These are phyloP conservation scores for Elephas maximus DNA, from an alignment of 2,113 vertebrate genomes.

Conservation along the genomic window DNA sequence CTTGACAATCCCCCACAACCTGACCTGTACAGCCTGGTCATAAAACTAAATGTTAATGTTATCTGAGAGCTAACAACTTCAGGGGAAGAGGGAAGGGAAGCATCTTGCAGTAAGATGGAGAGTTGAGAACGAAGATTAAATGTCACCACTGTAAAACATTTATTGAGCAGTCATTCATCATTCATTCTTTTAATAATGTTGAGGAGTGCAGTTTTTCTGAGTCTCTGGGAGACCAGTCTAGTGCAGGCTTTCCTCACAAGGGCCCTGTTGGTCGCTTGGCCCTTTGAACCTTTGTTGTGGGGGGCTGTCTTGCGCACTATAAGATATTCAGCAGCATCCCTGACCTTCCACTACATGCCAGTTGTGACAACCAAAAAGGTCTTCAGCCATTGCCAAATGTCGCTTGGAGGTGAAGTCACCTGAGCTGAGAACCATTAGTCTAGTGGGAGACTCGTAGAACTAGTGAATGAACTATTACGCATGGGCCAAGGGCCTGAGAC, in stretches of 20 bases:
- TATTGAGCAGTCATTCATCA: not conserved
- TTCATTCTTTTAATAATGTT: not conserved
- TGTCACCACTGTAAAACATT: not conserved
- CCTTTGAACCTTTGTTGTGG: not conserved
- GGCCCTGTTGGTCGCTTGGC: not conserved
- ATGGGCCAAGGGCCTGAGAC: rapidly evolving
- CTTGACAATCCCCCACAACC: not conserved
- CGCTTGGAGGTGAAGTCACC: too few species aligned
- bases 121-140: not conserved
- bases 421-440: not conserved
- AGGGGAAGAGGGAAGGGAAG: not conserved
- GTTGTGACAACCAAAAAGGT: not conserved
- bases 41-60: not conserved
- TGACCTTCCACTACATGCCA: too few species aligned
- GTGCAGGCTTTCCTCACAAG: not conserved
- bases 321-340: rapidly evolving
- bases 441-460: not conserved
- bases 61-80: not conserved
- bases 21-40: not conserved
- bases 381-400: too few species aligned
- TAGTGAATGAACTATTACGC: not conserved
- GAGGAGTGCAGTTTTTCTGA: not conserved
- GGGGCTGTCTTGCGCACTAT: rapidly evolving
- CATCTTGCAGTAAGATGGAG: not conserved
- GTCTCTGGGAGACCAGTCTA: not conserved